These are phyloP conservation scores for Drosophila pectinifera DNA, from an alignment of 1,140 invertebrate species.

Conservation along the genomic window DNA sequence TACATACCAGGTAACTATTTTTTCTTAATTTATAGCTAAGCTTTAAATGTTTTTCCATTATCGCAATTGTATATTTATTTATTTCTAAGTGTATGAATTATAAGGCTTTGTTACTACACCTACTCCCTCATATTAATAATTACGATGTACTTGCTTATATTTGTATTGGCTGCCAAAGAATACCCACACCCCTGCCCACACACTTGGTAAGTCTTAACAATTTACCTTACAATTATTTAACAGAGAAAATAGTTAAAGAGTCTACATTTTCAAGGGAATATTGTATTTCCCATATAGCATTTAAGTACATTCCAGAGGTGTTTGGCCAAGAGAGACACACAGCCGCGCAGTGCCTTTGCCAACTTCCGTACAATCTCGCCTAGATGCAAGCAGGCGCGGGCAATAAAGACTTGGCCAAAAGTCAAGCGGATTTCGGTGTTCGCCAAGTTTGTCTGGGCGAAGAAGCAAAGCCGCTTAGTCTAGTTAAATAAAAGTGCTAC, in stretches of 20 bases:
- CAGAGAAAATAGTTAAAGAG: neutral
- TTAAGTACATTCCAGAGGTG: conserved; percentile 1
- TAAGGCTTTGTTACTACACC: neutral
- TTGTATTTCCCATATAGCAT: neutral
- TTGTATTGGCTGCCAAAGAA: conserved; percentile 6
- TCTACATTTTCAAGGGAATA: neutral
- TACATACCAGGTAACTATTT: too few relatives aligned
- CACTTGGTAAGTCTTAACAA: neutral
- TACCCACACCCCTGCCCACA: neutral
- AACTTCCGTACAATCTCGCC: neutral
- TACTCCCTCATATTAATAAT: conserved; percentile 2
- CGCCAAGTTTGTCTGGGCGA: conserved; percentile 71
- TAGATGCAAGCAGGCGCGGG: conserved; percentile 18
- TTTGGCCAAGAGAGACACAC: conserved; percentile 2
- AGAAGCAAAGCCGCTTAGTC: conserved; percentile 69
- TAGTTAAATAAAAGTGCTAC: conserved; percentile 77
- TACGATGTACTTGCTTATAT: conserved; percentile 4
- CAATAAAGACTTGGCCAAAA: conserved; percentile 71
- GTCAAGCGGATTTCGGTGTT: conserved; percentile 72
- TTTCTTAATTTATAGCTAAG: too few relatives aligned
- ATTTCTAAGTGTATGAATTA: neutral
- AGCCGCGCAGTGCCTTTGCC: conserved; percentile 3
- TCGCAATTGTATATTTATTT: neutral
- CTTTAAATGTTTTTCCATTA: neutral
- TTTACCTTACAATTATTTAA: neutral